Evolutionary conservation across 2,797 vertebrate genomes (phyloP).

Genomic region (Cynodonichthys magdalenae): DNA sequence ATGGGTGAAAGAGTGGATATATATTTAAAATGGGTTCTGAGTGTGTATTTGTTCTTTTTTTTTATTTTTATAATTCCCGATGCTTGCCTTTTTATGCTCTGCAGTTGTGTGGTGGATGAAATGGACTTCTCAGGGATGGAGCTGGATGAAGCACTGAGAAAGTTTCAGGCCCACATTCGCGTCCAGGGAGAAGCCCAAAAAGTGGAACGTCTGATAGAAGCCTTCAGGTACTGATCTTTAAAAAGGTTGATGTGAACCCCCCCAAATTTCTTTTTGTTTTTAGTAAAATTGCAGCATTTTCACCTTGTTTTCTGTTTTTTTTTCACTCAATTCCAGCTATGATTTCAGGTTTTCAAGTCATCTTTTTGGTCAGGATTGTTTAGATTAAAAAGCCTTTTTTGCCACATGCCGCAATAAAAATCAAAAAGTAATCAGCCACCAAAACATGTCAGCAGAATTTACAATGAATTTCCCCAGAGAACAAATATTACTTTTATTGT

Average conservation of each 20-base stretch:
- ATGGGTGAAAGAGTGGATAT: conserved; percentile 11
- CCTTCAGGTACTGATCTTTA: conserved; percentile 86
- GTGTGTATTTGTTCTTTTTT: not conserved
- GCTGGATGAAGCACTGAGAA: conserved; percentile 96
- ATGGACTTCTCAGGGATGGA: conserved; percentile 99
- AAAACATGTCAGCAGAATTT: no score
- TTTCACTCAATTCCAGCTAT: no score
- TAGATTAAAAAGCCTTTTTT: no score
- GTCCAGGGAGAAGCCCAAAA: conserved; percentile 98
- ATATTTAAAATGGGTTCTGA: conserved; percentile 12
- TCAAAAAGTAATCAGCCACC: no score
- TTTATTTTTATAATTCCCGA: conserved; percentile 4
- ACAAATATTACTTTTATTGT: no score
- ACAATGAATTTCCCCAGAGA: no score
- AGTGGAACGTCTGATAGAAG: conserved; percentile 96
- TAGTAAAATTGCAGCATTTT: not conserved
- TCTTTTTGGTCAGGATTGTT: no score
- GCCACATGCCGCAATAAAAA: no score
- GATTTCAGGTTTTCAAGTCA: no score
- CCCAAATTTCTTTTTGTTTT: not conserved
- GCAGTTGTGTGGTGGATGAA: conserved; percentile 96
- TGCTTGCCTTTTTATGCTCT: not conserved
- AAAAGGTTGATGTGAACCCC: not conserved
- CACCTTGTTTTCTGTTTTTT: no score
- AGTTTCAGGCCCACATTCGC: conserved; percentile 98